Evolutionary conservation across 2,888 invertebrate species (phyloP).

Genomic region (Cataglyphis altisquamis): DNA sequence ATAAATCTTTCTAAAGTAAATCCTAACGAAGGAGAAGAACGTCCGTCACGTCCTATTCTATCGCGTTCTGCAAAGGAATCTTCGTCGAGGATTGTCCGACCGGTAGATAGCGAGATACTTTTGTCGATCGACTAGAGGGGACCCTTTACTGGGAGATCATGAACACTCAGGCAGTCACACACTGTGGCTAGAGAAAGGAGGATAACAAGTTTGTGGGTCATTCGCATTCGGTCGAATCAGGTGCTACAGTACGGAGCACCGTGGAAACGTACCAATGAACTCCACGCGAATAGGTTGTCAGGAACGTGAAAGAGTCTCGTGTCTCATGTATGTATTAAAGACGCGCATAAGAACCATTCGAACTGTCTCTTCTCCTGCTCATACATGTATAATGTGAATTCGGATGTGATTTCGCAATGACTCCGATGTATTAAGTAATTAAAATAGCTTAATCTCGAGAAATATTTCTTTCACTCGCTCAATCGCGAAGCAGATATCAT

Average conservation of each 20-base stretch:
- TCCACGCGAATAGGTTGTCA: constrained; percentile 80
- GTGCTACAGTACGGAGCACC: constrained; percentile 79
- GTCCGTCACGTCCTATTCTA: neutral
- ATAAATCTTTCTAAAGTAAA: neutral
- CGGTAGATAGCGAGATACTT: constrained; percentile 80
- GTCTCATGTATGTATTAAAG: neutral
- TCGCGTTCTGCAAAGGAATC: neutral
- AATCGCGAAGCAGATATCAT: neutral
- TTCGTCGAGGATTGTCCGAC: constrained; percentile 5
- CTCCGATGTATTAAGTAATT: neutral
- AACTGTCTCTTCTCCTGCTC: neutral
- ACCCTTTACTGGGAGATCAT: constrained; percentile 78
- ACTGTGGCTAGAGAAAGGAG: constrained; percentile 52
- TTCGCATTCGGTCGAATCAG: constrained; percentile 73
- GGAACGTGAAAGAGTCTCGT: constrained; percentile 61
- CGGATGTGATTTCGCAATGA: neutral
- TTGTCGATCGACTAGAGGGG: constrained; percentile 85
- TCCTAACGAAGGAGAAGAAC: neutral
- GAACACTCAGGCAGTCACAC: constrained; percentile 63
- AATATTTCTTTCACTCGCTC: neutral
- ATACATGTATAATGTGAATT: neutral
- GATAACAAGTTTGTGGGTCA: constrained; percentile 74
- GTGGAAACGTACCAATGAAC: constrained; percentile 84
- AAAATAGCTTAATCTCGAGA: neutral
- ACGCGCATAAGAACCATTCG: neutral